phyloP scores from a whole-genome alignment of 2,113 vertebrate species.

The Anolis carolinensis region DNA sequence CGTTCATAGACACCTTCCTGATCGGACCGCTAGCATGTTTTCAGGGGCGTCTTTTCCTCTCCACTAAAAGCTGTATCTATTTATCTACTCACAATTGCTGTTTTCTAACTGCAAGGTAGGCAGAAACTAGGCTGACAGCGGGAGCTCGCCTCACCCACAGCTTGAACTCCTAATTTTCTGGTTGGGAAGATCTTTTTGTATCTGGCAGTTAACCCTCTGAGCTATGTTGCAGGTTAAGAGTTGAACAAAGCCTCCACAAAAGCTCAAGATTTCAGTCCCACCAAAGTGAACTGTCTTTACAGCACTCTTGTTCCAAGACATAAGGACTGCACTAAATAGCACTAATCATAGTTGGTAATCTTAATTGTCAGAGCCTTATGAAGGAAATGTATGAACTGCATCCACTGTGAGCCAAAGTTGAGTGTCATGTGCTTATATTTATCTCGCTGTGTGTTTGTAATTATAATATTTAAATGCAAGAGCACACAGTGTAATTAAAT shows the following conservation, averaged over 20 bases:
- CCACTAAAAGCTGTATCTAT: too few species aligned
- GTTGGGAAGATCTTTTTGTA: too few species aligned
- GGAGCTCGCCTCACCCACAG: too few species aligned
- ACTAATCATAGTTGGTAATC: not conserved
- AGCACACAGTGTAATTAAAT: conserved; percentile 24
- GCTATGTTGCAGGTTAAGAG: too few species aligned
- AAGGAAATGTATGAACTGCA: not conserved
- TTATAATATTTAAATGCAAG: conserved; percentile 34
- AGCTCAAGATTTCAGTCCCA: not conserved
- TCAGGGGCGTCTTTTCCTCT: too few species aligned
- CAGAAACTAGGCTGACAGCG: too few species aligned
- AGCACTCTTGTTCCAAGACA: not conserved
- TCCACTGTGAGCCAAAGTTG: not conserved
- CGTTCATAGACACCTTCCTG: too few species aligned
- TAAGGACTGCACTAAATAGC: not conserved
- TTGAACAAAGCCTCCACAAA: not conserved
- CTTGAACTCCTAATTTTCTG: too few species aligned
- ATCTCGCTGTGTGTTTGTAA: not conserved
- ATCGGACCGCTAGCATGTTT: too few species aligned
- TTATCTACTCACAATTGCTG: too few species aligned
- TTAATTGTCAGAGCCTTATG: not conserved
- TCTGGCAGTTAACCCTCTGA: too few species aligned
- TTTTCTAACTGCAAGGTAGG: too few species aligned
- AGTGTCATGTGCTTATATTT: conserved; percentile 18
- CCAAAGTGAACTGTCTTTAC: not conserved